A percentile compares a stretch with the other conserved stretches of the same genome.
phyloP scores from a whole-genome alignment of 2,797 vertebrate genomes.

The Gymnodraco acuticeps region DNA sequence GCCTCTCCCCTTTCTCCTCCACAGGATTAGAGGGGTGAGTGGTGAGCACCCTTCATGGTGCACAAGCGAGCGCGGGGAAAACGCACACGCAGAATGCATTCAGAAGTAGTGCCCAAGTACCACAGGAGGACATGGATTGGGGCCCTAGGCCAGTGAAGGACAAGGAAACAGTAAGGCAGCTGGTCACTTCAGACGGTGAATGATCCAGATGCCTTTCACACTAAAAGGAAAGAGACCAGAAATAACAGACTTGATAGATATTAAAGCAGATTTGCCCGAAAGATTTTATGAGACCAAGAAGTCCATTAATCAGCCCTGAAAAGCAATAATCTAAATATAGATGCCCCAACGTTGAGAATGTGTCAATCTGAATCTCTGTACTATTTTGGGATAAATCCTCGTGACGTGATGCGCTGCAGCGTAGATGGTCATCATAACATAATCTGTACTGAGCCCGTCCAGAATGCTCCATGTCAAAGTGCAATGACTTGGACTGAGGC shows the following conservation, averaged over 20 bases:
- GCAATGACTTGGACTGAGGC: constrained; percentile 25
- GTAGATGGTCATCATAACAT: constrained; percentile 52
- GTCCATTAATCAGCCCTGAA: constrained; percentile 61
- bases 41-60: constrained; percentile 63
- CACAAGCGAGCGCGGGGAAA: constrained; percentile 27
- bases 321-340: constrained; percentile 66
- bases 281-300: constrained; percentile 54
- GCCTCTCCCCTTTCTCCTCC: constrained; percentile 68
- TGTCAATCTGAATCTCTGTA: constrained; percentile 41
- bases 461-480: constrained; percentile 41
- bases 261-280: constrained; percentile 56
- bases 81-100: constrained; percentile 48
- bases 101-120: constrained; percentile 47
- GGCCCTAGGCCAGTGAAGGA: constrained; percentile 41
- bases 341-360: constrained; percentile 18
- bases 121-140: constrained; percentile 63
- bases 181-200: constrained; percentile 65
- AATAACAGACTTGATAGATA: constrained; percentile 51
- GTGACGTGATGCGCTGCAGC: constrained; percentile 43
- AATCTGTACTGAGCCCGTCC: constrained; percentile 52
- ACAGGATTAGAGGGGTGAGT: constrained; percentile 69
- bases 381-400: constrained; percentile 58
- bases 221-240: constrained; percentile 42
- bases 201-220: constrained; percentile 45
- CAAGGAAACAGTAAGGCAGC: constrained; percentile 54